Percentiles rank a stretch among this genome's conserved stretches.
phyloP scores from a whole-genome alignment of 2,797 vertebrate genomes.

The Clamator glandarius region DNA sequence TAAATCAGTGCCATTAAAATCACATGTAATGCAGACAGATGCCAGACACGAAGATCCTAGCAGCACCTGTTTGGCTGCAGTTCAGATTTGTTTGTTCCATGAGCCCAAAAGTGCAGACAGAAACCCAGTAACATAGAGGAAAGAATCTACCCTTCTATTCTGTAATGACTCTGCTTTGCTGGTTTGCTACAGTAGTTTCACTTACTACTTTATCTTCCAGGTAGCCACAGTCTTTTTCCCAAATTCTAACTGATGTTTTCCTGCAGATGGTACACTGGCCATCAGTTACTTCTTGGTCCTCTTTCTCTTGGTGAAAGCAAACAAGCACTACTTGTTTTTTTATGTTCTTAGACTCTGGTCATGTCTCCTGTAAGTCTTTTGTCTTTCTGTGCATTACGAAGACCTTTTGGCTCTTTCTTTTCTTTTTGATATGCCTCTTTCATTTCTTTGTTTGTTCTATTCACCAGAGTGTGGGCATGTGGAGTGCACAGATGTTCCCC shows the following conservation, averaged over 20 bases:
- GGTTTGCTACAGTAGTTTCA: background rate
- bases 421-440: background rate
- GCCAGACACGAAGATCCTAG: background rate
- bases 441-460: background rate
- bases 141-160: background rate
- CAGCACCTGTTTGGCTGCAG: background rate
- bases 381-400: background rate
- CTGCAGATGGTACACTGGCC: background rate
- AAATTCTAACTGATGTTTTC: background rate
- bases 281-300: background rate
- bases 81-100: background rate
- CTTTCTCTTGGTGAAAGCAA: background rate
- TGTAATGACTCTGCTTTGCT: background rate
- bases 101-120: background rate
- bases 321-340: background rate
- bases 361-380: background rate
- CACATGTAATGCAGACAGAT: background rate
- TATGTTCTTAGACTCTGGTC: background rate
- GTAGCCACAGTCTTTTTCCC: background rate
- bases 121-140: background rate
- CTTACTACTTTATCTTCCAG: background rate
- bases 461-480: background rate
- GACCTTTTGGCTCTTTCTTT: background rate
- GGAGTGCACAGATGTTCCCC: background rate
- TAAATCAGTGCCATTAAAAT: conserved; percentile 23